Evolutionary conservation across 2,888 invertebrate genomes (phyloP).

Genomic region (Dynastes maya): DNA sequence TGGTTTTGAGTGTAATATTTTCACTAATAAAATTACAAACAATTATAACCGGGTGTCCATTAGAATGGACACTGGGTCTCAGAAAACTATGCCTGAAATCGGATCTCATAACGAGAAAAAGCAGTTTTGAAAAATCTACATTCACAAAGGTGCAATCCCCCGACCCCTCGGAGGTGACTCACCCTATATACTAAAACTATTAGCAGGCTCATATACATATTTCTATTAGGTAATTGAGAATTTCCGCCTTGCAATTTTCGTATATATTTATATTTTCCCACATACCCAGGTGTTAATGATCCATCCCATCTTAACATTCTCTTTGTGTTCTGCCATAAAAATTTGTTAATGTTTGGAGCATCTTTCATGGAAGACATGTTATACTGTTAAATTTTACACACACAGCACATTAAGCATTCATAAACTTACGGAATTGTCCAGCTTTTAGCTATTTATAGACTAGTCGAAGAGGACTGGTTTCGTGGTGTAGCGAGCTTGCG

Average conservation of each 20-base stretch:
- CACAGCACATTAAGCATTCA: background rate
- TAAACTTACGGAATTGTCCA: background rate
- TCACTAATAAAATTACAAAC: too few relatives aligned
- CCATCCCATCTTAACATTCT: background rate
- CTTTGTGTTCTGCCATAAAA: background rate
- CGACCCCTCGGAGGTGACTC: too few relatives aligned
- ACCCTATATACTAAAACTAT: background rate
- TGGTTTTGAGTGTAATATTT: too few relatives aligned
- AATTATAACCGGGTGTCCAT: too few relatives aligned
- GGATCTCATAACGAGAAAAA: too few relatives aligned
- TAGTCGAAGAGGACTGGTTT: background rate
- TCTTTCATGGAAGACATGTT: background rate
- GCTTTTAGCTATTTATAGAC: background rate
- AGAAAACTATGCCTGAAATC: too few relatives aligned
- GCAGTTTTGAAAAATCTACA: too few relatives aligned
- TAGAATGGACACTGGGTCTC: too few relatives aligned
- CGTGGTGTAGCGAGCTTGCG: background rate
- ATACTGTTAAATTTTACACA: background rate
- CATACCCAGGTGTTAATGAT: conserved; percentile 1
- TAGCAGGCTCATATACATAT: background rate
- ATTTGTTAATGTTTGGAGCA: background rate
- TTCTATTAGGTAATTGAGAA: conserved; percentile 12
- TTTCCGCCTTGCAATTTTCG: background rate
- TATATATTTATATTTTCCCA: background rate
- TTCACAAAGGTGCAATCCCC: too few relatives aligned